Conservation (phyloP, 2,888 invertebrate species). For the Catocala nupta region DNA sequence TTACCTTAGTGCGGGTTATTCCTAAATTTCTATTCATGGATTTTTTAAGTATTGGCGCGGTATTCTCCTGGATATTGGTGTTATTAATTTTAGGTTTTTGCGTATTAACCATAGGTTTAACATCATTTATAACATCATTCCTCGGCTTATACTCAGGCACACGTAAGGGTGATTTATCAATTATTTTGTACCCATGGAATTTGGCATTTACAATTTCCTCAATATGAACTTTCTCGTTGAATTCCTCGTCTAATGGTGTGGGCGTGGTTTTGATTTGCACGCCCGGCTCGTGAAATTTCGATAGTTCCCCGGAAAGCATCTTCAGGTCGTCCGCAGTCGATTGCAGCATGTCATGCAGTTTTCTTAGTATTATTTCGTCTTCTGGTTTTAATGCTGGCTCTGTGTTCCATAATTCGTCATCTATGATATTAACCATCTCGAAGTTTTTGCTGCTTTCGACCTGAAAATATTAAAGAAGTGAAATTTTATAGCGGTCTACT, state of each 20-base stretch:
- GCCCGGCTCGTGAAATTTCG: conserved; percentile 71
- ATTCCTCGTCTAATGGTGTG: conserved; percentile 79
- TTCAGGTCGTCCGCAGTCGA: conserved; percentile 82
- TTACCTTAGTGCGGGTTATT: conserved; percentile 66
- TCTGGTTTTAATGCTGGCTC: conserved; percentile 79
- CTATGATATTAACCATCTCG: conserved; percentile 81
- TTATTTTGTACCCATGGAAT: conserved; percentile 78
- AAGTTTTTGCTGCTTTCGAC: conserved; percentile 81
- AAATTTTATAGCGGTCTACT: not conserved
- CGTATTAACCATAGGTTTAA: conserved; percentile 29
- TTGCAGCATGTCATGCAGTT: conserved; percentile 82
- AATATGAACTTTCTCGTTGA: conserved; percentile 82
- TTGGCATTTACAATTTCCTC: conserved; percentile 84
- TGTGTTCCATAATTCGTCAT: conserved; percentile 78
- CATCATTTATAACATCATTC: conserved; percentile 27
- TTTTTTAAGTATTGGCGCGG: conserved; percentile 55
- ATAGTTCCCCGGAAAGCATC: conserved; percentile 77
- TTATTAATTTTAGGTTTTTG: conserved; percentile 35
- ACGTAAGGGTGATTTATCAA: conserved; percentile 55
- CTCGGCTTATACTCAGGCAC: conserved; percentile 46
- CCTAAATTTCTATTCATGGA: conserved; percentile 64
- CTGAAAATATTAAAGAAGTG: conserved; percentile 53
- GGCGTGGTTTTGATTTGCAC: conserved; percentile 71
- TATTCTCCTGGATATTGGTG: conserved; percentile 56
- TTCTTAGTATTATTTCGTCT: conserved; percentile 79